Evolutionary conservation across 2,888 invertebrate species (phyloP).

Genomic region (Barypeithes pellucidus): DNA sequence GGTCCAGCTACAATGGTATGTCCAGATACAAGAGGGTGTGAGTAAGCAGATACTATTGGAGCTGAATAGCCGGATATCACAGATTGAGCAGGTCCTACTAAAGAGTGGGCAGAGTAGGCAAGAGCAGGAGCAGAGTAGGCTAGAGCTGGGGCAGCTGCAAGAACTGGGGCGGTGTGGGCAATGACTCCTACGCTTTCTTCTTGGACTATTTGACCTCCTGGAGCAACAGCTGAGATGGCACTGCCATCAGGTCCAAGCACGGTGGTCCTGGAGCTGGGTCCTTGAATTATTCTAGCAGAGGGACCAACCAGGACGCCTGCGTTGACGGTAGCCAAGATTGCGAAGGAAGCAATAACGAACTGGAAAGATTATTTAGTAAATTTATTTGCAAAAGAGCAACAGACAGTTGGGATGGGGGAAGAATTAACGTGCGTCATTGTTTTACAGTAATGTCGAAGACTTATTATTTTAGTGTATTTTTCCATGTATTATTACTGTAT

Average conservation of each 20-base stretch:
- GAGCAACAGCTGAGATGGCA: constrained; percentile 58
- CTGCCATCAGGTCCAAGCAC: constrained; percentile 59
- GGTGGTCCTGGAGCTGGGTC: constrained; percentile 58
- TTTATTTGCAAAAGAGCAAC: too few relatives aligned
- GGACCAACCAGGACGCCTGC: constrained; percentile 54
- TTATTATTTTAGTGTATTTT: too few relatives aligned
- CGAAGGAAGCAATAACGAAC: constrained; percentile 51
- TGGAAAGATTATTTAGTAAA: too few relatives aligned
- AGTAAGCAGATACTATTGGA: constrained; percentile 39
- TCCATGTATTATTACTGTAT: too few relatives aligned
- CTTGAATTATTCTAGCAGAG: constrained; percentile 57
- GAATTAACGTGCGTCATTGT: too few relatives aligned
- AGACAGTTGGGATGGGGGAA: too few relatives aligned
- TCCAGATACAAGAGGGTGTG: constrained; percentile 45
- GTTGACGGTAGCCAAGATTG: constrained; percentile 55
- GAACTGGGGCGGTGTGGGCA: constrained; percentile 52
- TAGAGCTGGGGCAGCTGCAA: constrained; percentile 35
- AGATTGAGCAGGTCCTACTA: constrained; percentile 30
- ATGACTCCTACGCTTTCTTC: constrained; percentile 56
- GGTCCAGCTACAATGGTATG: constrained; percentile 60
- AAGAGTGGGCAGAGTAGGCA: constrained; percentile 21
- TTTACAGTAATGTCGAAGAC: too few relatives aligned
- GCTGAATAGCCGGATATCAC: constrained; percentile 49
- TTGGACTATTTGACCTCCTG: constrained; percentile 58
- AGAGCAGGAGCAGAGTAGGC: constrained; percentile 42